Evolutionary conservation across 2,797 vertebrate genomes (phyloP).

Genomic region (Pangasius larnaudii): DNA sequence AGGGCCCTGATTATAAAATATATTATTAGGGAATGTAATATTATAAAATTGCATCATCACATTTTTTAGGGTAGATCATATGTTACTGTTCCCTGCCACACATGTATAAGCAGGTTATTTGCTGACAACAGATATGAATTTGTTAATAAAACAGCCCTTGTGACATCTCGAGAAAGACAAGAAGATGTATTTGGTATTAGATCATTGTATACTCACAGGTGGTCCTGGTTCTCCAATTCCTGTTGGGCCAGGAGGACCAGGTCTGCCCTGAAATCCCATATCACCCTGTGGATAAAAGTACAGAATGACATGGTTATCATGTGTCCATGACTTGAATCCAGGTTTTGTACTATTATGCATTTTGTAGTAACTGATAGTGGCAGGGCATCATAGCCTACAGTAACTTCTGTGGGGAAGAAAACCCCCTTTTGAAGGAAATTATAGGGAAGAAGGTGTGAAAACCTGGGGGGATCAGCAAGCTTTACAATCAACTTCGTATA

Average conservation of each 20-base stretch:
- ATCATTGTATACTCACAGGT: constrained; percentile 76
- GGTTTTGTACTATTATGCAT: background rate
- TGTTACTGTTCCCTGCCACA: too few relatives aligned
- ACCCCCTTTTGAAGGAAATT: background rate
- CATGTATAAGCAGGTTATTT: background rate
- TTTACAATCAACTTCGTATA: background rate
- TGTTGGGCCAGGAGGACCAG: constrained; percentile 82
- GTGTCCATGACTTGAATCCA: background rate
- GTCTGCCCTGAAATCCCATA: constrained; percentile 82
- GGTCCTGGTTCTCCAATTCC: constrained; percentile 85
- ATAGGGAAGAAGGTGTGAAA: background rate
- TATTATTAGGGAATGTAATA: constrained; percentile 8
- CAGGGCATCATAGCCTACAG: background rate
- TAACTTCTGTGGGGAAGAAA: background rate
- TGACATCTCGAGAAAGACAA: constrained; percentile 5
- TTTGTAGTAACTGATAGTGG: background rate
- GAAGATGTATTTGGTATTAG: constrained; percentile 1
- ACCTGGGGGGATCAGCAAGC: background rate
- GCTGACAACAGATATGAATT: background rate
- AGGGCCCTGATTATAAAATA: constrained; percentile 80
- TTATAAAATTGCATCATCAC: background rate
- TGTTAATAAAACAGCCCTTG: background rate
- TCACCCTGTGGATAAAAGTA: constrained; percentile 79
- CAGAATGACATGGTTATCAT: background rate
- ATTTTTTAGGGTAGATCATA: background rate